These are phyloP conservation scores for Ostrea edulis DNA, from an alignment of 1,140 invertebrate genomes.

Conservation along the genomic window DNA sequence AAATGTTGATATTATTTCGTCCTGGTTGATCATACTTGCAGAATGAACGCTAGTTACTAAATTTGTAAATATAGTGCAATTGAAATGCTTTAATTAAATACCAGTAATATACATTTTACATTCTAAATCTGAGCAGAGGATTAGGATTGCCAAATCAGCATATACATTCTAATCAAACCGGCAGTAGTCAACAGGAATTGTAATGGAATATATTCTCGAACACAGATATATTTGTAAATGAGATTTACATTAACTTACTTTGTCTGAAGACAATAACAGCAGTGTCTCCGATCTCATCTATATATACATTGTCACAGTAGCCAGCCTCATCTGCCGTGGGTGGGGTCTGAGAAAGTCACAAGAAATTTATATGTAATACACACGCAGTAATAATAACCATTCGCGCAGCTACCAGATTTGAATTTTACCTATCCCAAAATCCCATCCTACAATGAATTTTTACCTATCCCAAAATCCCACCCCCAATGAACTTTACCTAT, in stretches of 20 bases:
- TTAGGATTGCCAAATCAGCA: too few relatives aligned
- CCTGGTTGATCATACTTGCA: too few relatives aligned
- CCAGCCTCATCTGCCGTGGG: conserved; percentile 96
- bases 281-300: conserved; percentile 98
- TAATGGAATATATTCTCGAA: too few relatives aligned
- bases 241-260: conserved; percentile 74
- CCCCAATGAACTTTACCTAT: too few relatives aligned
- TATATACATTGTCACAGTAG: conserved; percentile 92
- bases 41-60: not conserved
- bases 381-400: too few relatives aligned
- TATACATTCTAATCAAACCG: too few relatives aligned
- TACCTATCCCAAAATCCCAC: too few relatives aligned
- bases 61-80: not conserved
- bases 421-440: not conserved
- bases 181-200: too few relatives aligned
- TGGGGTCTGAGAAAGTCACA: conserved; percentile 78
- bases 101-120: too few relatives aligned
- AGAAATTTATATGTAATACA: not conserved
- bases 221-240: too few relatives aligned
- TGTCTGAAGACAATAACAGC: conserved; percentile 94
- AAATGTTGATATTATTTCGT: too few relatives aligned
- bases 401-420: not conserved
- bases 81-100: not conserved
- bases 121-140: too few relatives aligned
- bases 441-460: not conserved